Evolutionary conservation across 2,888 invertebrate species (phyloP).

Genomic region (Lottia scabra): DNA sequence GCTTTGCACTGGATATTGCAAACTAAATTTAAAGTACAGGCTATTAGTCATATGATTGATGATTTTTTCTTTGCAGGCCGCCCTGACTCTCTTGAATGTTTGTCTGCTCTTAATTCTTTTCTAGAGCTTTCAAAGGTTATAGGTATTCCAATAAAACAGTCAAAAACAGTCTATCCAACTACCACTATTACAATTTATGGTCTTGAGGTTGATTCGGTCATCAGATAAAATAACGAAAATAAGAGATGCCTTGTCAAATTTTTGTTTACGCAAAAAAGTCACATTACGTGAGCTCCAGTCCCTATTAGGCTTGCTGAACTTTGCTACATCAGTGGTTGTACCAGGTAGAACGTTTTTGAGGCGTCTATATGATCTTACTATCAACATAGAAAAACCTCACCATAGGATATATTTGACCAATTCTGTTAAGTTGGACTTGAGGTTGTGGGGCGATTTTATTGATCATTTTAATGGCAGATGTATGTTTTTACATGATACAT

Average conservation of each 20-base stretch:
- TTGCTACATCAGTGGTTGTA: too few species aligned
- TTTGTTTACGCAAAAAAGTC: too few species aligned
- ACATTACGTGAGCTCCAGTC: too few species aligned
- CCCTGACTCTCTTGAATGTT: background rate
- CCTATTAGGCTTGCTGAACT: too few species aligned
- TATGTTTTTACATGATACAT: background rate
- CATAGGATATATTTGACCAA: too few species aligned
- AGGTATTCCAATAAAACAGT: background rate
- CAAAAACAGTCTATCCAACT: background rate
- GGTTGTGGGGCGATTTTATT: too few species aligned
- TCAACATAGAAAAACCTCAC: too few species aligned
- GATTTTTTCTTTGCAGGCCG: background rate
- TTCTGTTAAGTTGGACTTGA: too few species aligned
- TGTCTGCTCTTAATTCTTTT: background rate
- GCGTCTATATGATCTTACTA: too few species aligned
- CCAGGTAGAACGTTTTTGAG: too few species aligned
- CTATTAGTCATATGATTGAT: constrained; percentile 1
- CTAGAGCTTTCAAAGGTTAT: background rate
- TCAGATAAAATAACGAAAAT: background rate
- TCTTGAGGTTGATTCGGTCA: constrained; percentile 5
- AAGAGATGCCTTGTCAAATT: too few species aligned
- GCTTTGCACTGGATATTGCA: background rate
- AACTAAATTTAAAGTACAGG: background rate
- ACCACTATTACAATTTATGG: background rate
- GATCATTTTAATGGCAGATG: too few species aligned